These are phyloP conservation scores for Bujurquina vittata DNA, from an alignment of 2,113 vertebrate species.

Conservation along the genomic window DNA sequence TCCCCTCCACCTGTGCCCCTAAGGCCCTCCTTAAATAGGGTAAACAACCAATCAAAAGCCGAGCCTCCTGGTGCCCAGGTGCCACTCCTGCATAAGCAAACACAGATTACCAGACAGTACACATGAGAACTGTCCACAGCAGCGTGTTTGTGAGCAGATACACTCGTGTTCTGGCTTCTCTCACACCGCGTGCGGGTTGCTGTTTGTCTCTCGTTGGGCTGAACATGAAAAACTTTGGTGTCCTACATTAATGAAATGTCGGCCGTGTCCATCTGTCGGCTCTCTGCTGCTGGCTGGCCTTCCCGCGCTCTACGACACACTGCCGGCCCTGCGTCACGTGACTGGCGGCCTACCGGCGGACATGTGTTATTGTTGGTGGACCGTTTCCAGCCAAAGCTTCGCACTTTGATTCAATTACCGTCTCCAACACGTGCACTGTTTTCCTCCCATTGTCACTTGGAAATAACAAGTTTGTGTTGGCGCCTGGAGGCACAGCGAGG, in stretches of 20 bases:
- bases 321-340: slow-evolving; percentile 30
- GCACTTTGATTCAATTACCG: slow-evolving; percentile 65
- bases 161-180: too few relatives aligned
- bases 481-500: slow-evolving; percentile 69
- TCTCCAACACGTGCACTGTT: slow-evolving; percentile 30
- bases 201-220: background rate
- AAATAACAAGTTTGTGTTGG: slow-evolving; percentile 70
- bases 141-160: too few relatives aligned
- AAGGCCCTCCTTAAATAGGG: too few relatives aligned
- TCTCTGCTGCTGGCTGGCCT: slow-evolving; percentile 46
- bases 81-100: too few relatives aligned
- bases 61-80: too few relatives aligned
- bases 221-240: slow-evolving; percentile 8
- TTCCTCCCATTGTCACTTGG: slow-evolving; percentile 53
- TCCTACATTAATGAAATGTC: slow-evolving; percentile 48
- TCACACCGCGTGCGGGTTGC: too few relatives aligned
- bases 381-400: slow-evolving; percentile 50
- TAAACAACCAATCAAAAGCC: too few relatives aligned
- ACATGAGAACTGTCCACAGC: too few relatives aligned
- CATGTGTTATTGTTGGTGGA: slow-evolving; percentile 49
- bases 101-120: too few relatives aligned
- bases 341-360: slow-evolving; percentile 34
- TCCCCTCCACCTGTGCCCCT: too few relatives aligned
- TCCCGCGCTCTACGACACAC: slow-evolving; percentile 2
- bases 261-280: slow-evolving; percentile 51